A percentile compares a stretch with the other conserved stretches of the same genome.
phyloP scores from a whole-genome alignment of 1,140 invertebrate species.

The Drusus annulatus region DNA sequence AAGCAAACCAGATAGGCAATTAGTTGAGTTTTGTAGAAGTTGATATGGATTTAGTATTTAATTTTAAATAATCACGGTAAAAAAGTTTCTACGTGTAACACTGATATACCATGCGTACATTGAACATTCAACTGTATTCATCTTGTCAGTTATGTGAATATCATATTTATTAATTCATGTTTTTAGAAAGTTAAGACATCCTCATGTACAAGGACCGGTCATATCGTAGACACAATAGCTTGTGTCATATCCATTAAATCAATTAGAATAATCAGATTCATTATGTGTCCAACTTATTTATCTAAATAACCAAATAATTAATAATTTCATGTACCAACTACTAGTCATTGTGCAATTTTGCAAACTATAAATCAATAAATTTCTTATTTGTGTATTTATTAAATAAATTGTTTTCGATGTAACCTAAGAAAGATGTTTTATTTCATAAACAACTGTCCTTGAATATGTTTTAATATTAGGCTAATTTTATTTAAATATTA shows the following conservation, averaged over 20 bases:
- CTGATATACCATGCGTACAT: background rate
- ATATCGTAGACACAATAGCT: slow-evolving; percentile 29
- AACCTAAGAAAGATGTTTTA: slow-evolving; percentile 15
- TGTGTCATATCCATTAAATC: slow-evolving; percentile 23
- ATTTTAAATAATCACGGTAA: slow-evolving; percentile 29
- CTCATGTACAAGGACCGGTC: slow-evolving; percentile 21
- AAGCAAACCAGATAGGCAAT: background rate
- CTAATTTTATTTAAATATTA: no score
- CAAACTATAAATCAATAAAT: slow-evolving; percentile 27
- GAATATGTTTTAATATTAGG: background rate
- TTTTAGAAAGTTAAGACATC: slow-evolving; percentile 19
- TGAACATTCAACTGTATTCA: slow-evolving; percentile 7
- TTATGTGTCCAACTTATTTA: background rate
- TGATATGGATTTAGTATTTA: slow-evolving; percentile 10
- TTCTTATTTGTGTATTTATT: slow-evolving; percentile 40
- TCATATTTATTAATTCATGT: slow-evolving; percentile 14
- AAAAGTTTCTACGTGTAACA: slow-evolving; percentile 28
- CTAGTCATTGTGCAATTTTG: slow-evolving; percentile 32
- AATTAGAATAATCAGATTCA: slow-evolving; percentile 29
- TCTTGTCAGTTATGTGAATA: slow-evolving; percentile 13
- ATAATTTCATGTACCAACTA: slow-evolving; percentile 8
- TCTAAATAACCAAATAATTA: slow-evolving; percentile 12
- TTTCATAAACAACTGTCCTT: background rate
- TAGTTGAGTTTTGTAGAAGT: background rate
- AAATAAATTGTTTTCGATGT: slow-evolving; percentile 48